Percentiles rank a stretch among this genome's conserved stretches.
Conservation (phyloP, 2,113 vertebrate species). For the Podarcis muralis region DNA sequence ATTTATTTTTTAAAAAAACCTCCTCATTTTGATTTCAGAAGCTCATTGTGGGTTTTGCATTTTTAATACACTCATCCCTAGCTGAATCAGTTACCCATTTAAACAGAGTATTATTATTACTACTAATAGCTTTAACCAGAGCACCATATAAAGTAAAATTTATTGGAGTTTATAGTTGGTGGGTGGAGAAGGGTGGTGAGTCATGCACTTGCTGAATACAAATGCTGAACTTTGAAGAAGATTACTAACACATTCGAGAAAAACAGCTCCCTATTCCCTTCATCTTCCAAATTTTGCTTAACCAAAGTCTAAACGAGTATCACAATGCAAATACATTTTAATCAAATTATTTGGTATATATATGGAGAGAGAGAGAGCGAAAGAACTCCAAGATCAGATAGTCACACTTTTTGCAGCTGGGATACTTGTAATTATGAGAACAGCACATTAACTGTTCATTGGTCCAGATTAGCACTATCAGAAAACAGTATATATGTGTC, state of each 20-base stretch:
- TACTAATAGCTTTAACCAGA: constrained; percentile 37
- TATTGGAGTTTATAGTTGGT: constrained; percentile 43
- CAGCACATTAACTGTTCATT: not conserved
- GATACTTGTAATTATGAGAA: not conserved
- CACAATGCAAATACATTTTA: constrained; percentile 23
- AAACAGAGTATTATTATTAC: constrained; percentile 43
- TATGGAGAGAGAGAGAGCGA: not conserved
- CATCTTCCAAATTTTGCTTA: not conserved
- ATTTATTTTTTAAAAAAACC: not conserved
- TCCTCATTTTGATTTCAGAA: constrained; percentile 9
- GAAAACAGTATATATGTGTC: constrained; percentile 2
- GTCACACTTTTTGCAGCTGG: not conserved
- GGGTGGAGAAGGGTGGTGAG: constrained; percentile 51
- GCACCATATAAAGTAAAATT: constrained; percentile 60
- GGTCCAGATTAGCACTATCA: constrained; percentile 16
- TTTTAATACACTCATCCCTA: constrained; percentile 32
- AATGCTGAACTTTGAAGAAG: constrained; percentile 51
- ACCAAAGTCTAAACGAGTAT: constrained; percentile 8
- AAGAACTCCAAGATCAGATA: constrained; percentile 2
- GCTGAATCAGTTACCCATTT: constrained; percentile 13
- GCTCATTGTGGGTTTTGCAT: not conserved
- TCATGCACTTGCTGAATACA: constrained; percentile 42
- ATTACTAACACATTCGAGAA: constrained; percentile 15
- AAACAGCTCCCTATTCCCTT: constrained; percentile 1
- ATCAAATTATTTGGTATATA: not conserved